Conservation (phyloP, 2,888 invertebrate genomes). For the Sphaeridia pumilis region DNA sequence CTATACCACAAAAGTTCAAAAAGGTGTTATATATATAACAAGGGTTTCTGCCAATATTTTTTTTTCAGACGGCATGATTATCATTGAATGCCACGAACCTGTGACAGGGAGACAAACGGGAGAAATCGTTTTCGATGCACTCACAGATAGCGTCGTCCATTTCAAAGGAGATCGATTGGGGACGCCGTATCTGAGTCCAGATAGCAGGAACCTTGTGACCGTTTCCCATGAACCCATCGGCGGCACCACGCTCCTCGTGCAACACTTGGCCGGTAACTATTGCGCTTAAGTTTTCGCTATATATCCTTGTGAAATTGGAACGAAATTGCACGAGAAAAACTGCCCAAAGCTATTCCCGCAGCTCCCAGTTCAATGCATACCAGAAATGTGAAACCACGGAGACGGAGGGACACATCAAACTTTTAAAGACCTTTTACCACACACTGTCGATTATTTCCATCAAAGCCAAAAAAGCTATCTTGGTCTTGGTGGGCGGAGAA, state of each 20-base stretch:
- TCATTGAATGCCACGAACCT: constrained; percentile 58
- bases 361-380: no score
- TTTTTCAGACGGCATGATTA: constrained; percentile 55
- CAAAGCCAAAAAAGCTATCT: no score
- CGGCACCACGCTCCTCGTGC: constrained; percentile 52
- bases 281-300: neutral
- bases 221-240: constrained; percentile 50
- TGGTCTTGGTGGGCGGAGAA: no score
- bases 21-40: no score
- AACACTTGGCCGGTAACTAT: constrained; percentile 50
- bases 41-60: no score
- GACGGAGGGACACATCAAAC: no score
- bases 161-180: constrained; percentile 48
- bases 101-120: constrained; percentile 52
- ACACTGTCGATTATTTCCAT: no score
- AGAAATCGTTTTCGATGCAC: constrained; percentile 56
- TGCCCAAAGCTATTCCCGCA: no score
- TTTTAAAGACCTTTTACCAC: no score
- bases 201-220: constrained; percentile 56
- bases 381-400: no score
- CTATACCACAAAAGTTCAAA: no score
- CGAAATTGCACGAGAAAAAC: neutral
- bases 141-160: constrained; percentile 57
- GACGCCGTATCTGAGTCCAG: constrained; percentile 55
- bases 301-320: neutral